These are phyloP conservation scores for Ormyrus thymus DNA, from an alignment of 2,888 invertebrate genomes.

Conservation along the genomic window DNA sequence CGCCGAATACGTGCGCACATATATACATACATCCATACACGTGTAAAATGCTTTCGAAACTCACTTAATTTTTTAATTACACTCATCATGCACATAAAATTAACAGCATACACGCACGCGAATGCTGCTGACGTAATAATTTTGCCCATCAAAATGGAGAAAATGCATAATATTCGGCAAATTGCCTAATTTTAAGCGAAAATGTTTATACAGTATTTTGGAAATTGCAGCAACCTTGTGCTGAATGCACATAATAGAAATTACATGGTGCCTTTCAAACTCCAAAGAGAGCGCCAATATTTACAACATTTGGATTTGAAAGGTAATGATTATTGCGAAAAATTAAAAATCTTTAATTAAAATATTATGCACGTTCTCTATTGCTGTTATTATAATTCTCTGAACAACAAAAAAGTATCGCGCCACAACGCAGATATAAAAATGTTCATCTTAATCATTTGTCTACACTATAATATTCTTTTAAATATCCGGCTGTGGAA, in stretches of 20 bases:
- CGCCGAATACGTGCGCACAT: conserved; percentile 5
- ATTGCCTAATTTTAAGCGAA: no score
- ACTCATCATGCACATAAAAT: conserved; percentile 13
- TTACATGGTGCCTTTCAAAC: conserved; percentile 1
- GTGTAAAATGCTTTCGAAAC: conserved; percentile 32
- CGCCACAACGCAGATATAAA: conserved; percentile 19
- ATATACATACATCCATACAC: conserved; percentile 23
- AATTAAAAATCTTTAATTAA: conserved; percentile 1
- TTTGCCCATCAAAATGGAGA: conserved; percentile 25
- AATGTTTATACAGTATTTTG: no score
- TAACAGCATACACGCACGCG: conserved; percentile 36
- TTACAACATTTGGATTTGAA: conserved; percentile 23
- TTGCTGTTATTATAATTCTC: conserved; percentile 23
- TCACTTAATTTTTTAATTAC: conserved; percentile 6
- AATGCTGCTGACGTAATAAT: conserved; percentile 5
- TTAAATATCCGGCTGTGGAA: conserved; percentile 25
- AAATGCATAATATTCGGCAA: conserved; percentile 26
- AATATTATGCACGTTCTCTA: conserved; percentile 39
- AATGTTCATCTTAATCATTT: conserved; percentile 25
- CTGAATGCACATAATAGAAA: background rate
- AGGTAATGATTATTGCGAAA: background rate
- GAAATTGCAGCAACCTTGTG: no score
- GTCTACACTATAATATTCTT: conserved; percentile 7
- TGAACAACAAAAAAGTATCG: conserved; percentile 23
- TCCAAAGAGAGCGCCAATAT: conserved; percentile 22